Conservation (phyloP, 1,140 invertebrate species). For the Vollenhovia emeryi region DNA sequence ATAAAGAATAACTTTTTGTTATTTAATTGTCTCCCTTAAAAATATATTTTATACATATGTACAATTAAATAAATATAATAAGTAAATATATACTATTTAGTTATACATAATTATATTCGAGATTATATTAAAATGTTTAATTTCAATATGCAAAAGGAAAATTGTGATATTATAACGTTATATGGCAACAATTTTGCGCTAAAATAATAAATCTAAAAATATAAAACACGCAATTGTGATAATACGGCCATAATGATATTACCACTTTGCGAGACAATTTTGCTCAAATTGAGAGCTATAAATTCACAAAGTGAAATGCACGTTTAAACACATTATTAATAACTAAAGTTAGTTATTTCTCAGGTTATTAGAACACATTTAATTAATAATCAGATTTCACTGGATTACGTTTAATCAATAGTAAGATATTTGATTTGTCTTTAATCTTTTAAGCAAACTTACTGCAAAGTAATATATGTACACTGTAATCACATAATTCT, state of each 20-base stretch:
- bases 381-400: background rate
- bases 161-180: background rate
- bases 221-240: background rate
- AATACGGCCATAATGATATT: background rate
- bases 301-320: too few relatives aligned
- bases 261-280: too few relatives aligned
- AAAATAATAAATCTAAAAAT: background rate
- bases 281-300: too few relatives aligned
- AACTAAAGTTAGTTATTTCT: background rate
- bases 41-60: too few relatives aligned
- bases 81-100: background rate
- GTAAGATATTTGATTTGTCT: background rate
- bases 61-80: too few relatives aligned
- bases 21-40: background rate
- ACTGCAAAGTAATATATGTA: background rate
- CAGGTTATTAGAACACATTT: background rate
- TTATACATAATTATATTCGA: background rate
- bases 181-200: background rate
- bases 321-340: background rate
- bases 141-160: background rate
- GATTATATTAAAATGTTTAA: background rate
- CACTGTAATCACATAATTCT: background rate
- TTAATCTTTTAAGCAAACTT: background rate
- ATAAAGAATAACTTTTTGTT: background rate
- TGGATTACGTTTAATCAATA: background rate